Conservation (phyloP, 2,797 vertebrate species). For the Sternotherus odoratus region DNA sequence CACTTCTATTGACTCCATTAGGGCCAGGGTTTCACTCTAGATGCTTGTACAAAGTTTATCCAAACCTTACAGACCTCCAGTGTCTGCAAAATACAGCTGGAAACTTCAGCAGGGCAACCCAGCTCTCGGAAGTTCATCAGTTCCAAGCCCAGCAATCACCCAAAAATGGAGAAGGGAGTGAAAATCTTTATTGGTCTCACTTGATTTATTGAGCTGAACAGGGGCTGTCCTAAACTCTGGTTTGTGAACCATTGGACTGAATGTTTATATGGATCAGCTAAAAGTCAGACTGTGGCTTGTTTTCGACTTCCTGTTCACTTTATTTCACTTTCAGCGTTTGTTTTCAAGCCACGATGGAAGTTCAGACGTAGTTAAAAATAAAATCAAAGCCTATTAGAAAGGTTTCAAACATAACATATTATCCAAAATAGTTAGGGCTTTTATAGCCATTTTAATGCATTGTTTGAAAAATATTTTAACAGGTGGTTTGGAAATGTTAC, state of each 20-base stretch:
- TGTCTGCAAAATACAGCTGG: neutral
- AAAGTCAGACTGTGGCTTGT: neutral
- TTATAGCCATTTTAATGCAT: neutral
- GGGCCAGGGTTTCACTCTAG: neutral
- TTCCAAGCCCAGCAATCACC: neutral
- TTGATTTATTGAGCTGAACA: neutral
- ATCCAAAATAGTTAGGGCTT: neutral
- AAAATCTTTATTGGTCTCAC: neutral
- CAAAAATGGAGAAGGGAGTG: neutral
- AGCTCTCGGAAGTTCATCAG: fast-evolving
- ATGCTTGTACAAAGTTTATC: neutral
- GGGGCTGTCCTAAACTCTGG: neutral
- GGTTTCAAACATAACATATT: neutral
- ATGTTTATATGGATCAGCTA: neutral
- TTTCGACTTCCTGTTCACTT: neutral
- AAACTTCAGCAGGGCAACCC: neutral
- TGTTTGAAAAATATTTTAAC: slow-evolving; percentile 42
- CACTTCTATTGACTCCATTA: neutral
- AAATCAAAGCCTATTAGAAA: slow-evolving; percentile 13
- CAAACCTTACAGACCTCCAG: fast-evolving
- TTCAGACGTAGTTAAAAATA: neutral
- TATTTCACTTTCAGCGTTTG: neutral
- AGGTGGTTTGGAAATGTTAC: slow-evolving; percentile 8
- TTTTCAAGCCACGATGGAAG: neutral
- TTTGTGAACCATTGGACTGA: neutral